These are phyloP conservation scores for Tachysurus fulvidraco DNA, from an alignment of 2,113 vertebrate genomes.

Conservation along the genomic window DNA sequence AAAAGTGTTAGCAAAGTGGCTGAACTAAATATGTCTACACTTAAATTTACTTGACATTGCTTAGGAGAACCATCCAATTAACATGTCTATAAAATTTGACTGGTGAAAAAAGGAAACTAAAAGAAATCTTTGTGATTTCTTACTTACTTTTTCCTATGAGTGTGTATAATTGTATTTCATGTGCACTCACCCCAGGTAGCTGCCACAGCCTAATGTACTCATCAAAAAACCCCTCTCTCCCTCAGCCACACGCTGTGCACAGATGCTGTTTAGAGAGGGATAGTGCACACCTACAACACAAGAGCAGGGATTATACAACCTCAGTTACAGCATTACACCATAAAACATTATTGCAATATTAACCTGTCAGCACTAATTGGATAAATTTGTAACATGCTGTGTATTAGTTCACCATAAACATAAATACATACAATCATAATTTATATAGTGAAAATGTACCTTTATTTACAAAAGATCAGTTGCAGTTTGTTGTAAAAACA, in stretches of 20 bases:
- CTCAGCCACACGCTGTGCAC: constrained; percentile 81
- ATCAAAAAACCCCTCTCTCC: constrained; percentile 80
- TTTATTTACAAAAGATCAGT: too few relatives aligned
- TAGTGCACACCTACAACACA: constrained; percentile 68
- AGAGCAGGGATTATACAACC: not conserved
- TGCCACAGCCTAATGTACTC: constrained; percentile 79
- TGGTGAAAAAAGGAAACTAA: not conserved
- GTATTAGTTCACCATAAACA: not conserved
- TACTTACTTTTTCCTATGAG: not conserved
- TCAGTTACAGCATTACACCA: not conserved
- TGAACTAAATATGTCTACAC: not conserved
- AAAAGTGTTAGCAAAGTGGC: not conserved
- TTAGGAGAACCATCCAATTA: not conserved
- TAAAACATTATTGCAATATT: not conserved
- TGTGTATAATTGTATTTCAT: not conserved
- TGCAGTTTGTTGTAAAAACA: too few relatives aligned
- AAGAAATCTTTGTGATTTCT: not conserved
- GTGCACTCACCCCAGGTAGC: constrained; percentile 80
- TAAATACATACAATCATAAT: not conserved
- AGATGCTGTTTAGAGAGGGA: constrained; percentile 72
- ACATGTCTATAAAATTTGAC: not conserved
- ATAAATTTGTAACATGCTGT: not conserved
- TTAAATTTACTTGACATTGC: not conserved
- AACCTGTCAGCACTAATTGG: not conserved
- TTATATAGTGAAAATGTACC: not conserved